phyloP scores from a whole-genome alignment of 1,140 invertebrate species.

The Melanaphis sacchari region DNA sequence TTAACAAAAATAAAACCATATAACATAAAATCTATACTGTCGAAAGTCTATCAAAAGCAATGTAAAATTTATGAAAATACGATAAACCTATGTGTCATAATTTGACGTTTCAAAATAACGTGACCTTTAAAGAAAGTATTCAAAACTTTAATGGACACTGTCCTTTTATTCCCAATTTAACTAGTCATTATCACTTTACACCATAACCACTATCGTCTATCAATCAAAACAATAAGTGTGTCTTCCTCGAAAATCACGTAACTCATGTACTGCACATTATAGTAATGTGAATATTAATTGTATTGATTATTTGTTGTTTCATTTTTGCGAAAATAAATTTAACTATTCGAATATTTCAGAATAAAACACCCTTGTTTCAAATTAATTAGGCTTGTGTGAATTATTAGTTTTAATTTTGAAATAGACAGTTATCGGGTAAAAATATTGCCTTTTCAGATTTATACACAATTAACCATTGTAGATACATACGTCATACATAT shows the following conservation, averaged over 20 bases:
- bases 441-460: not conserved
- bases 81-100: not conserved
- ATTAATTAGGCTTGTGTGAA: not conserved
- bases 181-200: not conserved
- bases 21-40: not conserved
- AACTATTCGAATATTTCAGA: not conserved
- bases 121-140: not conserved
- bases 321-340: not conserved
- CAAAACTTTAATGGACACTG: not conserved
- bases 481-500: too few species aligned
- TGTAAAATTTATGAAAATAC: not conserved
- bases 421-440: too few species aligned
- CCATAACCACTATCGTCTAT: not conserved
- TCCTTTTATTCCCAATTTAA: not conserved
- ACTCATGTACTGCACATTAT: not conserved
- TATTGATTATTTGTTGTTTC: not conserved
- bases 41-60: not conserved
- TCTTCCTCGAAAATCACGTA: not conserved
- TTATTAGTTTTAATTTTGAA: not conserved
- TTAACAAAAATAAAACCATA: too few species aligned
- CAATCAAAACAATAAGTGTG: not conserved
- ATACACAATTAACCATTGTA: not conserved
- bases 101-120: not conserved
- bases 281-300: not conserved
- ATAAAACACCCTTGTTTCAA: not conserved